Evolutionary conservation across 2,888 invertebrate species (phyloP), one percentile per base, ranked within the genome.

Genomic region (Pinctada fucata): DNA sequence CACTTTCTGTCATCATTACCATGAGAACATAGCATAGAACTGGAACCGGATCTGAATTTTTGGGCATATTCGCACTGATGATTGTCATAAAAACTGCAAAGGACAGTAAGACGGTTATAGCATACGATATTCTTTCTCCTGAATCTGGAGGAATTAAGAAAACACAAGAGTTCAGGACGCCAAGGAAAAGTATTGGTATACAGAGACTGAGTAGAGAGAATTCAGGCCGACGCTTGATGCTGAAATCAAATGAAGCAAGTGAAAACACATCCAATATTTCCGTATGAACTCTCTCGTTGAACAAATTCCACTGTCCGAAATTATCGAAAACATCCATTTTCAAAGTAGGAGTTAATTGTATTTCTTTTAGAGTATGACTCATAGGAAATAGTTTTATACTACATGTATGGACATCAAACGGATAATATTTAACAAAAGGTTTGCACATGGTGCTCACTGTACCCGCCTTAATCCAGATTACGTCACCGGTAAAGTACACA

Each of bases 81-180:
- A 78, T 74, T n/a, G 78, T 74, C 74, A 78, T 73, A n/a, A 78
- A 78, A 13, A 78, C 78, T 3, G 74, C 78, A 51, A 78, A 74
- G 2, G 78, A 78, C 4, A 78, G 70, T 49, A 78, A 47, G 3
- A 78, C 78, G 2, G 78, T 78, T n/a, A 74, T 73, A 8, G 78
- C 78, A 49, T 72, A 78, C 2, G 78, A 74, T 31, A 78, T 74
- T 31, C 78, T 68, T 69, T 78, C 78, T n/a, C 78, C 78, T 5
- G 63, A 74, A 16, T 67, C 68, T 16, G 78, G 74, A 13, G 78
- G 78, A 10, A 78, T 64, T 13, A 70, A 48, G 65, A 78, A 78
- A 13, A 74, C 78, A 70, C 73, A 78, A 4, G 74, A 69, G 47
- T 78, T 78, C 4, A 78, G 70, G 47, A 78, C 13, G 13, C 78